Conservation (phyloP, 2,113 vertebrate species). For the Ictalurus furcatus region DNA sequence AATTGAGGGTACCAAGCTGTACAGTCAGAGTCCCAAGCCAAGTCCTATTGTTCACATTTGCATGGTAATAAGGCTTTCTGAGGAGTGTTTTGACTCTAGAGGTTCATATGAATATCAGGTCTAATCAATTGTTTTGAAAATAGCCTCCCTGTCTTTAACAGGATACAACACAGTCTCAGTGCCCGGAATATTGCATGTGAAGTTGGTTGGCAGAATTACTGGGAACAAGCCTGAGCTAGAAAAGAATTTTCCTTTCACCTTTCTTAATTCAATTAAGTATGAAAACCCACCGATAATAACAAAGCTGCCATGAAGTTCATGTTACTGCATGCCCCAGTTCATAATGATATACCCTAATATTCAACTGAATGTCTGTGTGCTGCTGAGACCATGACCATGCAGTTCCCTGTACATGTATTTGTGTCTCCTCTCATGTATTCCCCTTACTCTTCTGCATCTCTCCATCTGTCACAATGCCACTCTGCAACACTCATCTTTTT, state of each 20-base stretch:
- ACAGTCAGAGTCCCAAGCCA: neutral
- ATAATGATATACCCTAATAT: slow-evolving; percentile 24
- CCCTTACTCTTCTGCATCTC: neutral
- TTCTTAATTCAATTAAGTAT: slow-evolving; percentile 5
- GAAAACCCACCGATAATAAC: neutral
- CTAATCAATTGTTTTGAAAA: neutral
- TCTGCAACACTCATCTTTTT: neutral
- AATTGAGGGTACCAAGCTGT: neutral
- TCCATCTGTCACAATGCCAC: neutral
- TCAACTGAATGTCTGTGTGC: slow-evolving; percentile 35
- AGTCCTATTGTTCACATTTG: neutral
- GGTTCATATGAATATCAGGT: neutral
- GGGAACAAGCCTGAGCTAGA: slow-evolving; percentile 26
- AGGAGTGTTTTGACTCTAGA: neutral
- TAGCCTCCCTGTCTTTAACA: neutral
- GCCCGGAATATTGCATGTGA: neutral
- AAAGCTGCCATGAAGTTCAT: slow-evolving; percentile 1
- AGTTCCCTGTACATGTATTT: neutral
- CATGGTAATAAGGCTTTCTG: too few species aligned
- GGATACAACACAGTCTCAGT: neutral
- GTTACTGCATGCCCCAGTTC: slow-evolving; percentile 3
- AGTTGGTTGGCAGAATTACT: neutral
- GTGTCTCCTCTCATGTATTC: neutral
- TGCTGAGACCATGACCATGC: slow-evolving; percentile 13
- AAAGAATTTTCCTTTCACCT: neutral